These are phyloP conservation scores for Parus major DNA, from an alignment of 2,113 vertebrate species.

Conservation along the genomic window DNA sequence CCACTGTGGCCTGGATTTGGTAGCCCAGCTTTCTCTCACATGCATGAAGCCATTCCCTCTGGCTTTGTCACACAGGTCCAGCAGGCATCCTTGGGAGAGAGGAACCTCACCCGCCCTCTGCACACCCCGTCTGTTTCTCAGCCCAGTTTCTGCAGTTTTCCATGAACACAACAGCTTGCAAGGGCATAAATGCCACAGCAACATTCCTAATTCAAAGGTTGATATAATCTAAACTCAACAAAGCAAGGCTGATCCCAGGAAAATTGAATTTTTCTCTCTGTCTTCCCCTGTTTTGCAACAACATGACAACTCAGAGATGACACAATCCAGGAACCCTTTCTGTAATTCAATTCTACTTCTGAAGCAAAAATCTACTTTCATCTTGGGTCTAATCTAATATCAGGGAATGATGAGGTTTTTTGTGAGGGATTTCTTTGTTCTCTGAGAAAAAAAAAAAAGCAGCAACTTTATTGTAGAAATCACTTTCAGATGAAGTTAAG, in stretches of 20 bases:
- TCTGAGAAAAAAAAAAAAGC: neutral
- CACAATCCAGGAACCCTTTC: slow-evolving; percentile 15
- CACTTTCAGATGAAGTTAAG: neutral
- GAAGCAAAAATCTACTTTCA: slow-evolving; percentile 24
- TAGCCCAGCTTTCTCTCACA: neutral
- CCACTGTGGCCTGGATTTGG: neutral
- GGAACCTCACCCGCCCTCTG: neutral
- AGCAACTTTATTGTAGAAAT: neutral
- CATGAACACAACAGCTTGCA: neutral
- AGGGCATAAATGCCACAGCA: neutral
- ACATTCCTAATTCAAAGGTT: slow-evolving; percentile 33
- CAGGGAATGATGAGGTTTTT: neutral
- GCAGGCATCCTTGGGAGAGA: neutral
- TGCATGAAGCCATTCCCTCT: neutral
- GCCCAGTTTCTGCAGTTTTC: neutral
- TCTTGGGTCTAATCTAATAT: slow-evolving; percentile 24
- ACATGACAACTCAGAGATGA: neutral
- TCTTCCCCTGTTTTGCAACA: neutral
- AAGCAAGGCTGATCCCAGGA: neutral
- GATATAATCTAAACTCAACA: neutral
- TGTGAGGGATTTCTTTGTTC: slow-evolving; percentile 17
- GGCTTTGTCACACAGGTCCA: neutral
- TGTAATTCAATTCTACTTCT: slow-evolving; percentile 41
- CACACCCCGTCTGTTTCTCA: neutral
- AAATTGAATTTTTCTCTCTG: neutral